Evolutionary conservation across 2,797 vertebrate genomes (phyloP).

Genomic region (Alauda arvensis): DNA sequence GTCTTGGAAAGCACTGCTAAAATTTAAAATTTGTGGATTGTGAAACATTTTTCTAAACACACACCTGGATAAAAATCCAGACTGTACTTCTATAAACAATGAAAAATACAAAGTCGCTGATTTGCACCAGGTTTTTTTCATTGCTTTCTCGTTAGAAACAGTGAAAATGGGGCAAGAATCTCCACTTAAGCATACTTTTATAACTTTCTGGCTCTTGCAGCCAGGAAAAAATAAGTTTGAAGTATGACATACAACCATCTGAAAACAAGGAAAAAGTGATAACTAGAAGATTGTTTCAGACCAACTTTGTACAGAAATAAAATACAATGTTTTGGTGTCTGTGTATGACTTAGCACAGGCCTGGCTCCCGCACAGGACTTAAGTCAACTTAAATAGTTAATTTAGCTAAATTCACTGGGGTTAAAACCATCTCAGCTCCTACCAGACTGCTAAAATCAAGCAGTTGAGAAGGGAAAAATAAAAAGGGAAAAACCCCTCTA

Average conservation of each 20-base stretch:
- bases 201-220: neutral
- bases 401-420: neutral
- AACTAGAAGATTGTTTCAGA: neutral
- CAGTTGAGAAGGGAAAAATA: accelerated
- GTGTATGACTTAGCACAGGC: neutral
- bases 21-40: neutral
- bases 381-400: neutral
- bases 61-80: neutral
- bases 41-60: neutral
- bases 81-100: neutral
- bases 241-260: neutral
- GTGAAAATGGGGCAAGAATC: neutral
- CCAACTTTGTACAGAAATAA: neutral
- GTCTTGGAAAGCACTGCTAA: neutral
- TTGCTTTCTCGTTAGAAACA: neutral
- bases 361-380: neutral
- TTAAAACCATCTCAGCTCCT: neutral
- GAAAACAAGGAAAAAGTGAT: neutral
- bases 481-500: neutral
- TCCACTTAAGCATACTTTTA: neutral
- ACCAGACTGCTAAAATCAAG: neutral
- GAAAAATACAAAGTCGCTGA: neutral
- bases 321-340: neutral
- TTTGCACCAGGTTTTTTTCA: neutral
- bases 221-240: neutral